Base-by-base conservation (phyloP, 2,113 vertebrate genomes). In the Ellobius talpinus region DNA sequence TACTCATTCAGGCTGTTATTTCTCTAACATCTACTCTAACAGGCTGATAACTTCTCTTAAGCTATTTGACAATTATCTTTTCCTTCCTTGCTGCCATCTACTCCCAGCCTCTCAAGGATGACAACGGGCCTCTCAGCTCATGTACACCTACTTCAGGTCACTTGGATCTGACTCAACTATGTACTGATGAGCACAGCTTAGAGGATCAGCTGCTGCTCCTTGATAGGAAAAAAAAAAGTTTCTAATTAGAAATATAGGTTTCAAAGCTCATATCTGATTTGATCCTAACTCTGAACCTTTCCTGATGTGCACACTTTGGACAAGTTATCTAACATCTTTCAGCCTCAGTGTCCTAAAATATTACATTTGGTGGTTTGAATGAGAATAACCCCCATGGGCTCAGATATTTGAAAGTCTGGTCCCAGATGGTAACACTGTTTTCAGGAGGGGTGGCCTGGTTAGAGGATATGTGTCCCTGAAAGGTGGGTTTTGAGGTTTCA, bases 281-380 rank as follows among this genome's bases (percentile, higher is more conserved):
- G 68, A 74, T 84, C 19, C 63, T 87, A 95, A n/a, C 55, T 91
- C 76, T 91, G 90, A 95, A 12, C 89, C 89, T 87, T 96, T 92
- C 82, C 90, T 86, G 24, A 97, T 58, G 19, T 36, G 77, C 5
- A 92, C 87, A 93, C 65, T 96, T 84, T 93, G 29, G 63, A 93
- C 31, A 91, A 95, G 70, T 90, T 92, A 79, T 45, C 78, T 93
- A 94, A 96, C 47, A 78, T 94, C 90, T 95, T 87, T 92, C 84
- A 95, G 90, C 19, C 76, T 88, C 33, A 45, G 84, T 90, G 85
- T 97, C 85, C 90, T 92, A 16, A 97, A 97, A 92, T 87, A 97
- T 63, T 10, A 63, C 14, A 45, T 45, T 42, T 4, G n/a, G 11
- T 26, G 55, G 55, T 84, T 7, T 42, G 81, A 11, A 31, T 42